These are phyloP conservation scores for Stegostoma tigrinum DNA, from an alignment of 2,113 vertebrate species.

Conservation along the genomic window DNA sequence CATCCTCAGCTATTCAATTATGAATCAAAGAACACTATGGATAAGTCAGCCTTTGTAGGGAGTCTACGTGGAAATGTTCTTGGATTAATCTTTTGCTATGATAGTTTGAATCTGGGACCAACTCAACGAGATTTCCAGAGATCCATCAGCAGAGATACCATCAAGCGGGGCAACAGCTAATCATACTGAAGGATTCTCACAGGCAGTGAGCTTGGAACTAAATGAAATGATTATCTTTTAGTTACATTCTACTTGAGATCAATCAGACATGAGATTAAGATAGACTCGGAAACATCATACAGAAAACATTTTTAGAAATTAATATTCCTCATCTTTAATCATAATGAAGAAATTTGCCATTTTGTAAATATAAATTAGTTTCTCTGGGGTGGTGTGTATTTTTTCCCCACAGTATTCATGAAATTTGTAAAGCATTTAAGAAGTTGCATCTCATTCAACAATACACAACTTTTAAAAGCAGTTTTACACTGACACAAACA, in stretches of 20 bases:
- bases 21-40: not conserved
- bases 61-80: not conserved
- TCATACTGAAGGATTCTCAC: not conserved
- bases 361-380: not conserved
- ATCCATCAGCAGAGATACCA: not conserved
- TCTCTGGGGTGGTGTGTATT: too few species aligned
- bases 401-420: too few species aligned
- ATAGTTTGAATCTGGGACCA: not conserved
- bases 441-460: not conserved
- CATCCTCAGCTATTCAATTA: not conserved
- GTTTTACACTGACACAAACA: not conserved
- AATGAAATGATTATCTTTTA: not conserved
- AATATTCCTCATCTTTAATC: not conserved
- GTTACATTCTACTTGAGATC: not conserved
- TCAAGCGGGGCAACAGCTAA: not conserved
- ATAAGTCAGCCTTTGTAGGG: not conserved
- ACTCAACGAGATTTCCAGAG: not conserved
- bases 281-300: not conserved
- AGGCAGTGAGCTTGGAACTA: not conserved
- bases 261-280: not conserved
- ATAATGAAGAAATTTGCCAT: not conserved
- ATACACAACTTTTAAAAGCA: not conserved
- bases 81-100: not conserved
- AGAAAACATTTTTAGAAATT: not conserved
- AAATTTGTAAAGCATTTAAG: not conserved